Base-by-base conservation (phyloP, 1,140 invertebrate genomes). In the Platyscapa corneri region DNA sequence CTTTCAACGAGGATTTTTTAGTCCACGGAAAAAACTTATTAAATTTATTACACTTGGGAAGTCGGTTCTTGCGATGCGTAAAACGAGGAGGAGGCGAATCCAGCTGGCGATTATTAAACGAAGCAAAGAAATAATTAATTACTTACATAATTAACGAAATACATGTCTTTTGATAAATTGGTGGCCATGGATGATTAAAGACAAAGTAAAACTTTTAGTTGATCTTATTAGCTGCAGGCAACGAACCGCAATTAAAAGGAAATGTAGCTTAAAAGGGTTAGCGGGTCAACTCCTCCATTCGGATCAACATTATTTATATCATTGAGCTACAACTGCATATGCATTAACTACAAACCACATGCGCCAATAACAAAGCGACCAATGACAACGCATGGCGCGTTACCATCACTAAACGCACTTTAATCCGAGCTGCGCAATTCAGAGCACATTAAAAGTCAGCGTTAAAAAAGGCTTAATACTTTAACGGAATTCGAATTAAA, bases 181-280 rank as follows among this genome's bases (percentile, higher is more conserved):
- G 27, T 42, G 0, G n/a, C 2, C 37, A n/a, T n/a, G 3, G 23
- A 5, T 6, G 37, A 42, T n/a, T 27, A 74, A n/a, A 42, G 70
- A 42, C 20, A 74, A 74, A n/a, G 42, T 74, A 42, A 42, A 74
- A 42, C 23, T 74, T 74, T 3, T 27, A 42, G 37, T 42, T 42
- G 39, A 74, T 74, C 70, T 37, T 23, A 42, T 74, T 74, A 74
- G 5, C 20, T 30, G 56, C 23, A 23, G 30, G 32, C 16, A 39
- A 39, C 53, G 56, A 49, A 20, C 32, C 30, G 65, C 80, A 53
- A 82, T 72, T 72, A 82, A 81, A 67, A 72, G 34, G 56, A 74
- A 82, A 34, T 27, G 34, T 23, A 75, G 72, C 46, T 83, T 77
- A 83, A 83, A 83, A 77, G 74, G 72, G 82, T 83, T 83, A 83